Conservation (phyloP, 2,113 vertebrate genomes). For the Xyliphius kryptos region DNA sequence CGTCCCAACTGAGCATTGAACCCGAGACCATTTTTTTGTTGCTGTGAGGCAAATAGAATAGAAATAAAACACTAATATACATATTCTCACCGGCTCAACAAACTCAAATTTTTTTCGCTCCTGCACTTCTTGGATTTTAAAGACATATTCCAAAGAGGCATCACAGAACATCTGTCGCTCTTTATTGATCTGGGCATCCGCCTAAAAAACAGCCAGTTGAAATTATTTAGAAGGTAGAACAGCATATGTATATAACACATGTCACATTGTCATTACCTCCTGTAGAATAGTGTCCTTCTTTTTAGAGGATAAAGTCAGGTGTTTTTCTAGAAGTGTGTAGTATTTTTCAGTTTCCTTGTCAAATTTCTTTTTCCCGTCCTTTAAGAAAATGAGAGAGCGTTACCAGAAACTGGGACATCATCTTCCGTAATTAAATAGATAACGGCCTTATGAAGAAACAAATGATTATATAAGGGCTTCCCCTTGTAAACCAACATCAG, state of each 20-base stretch:
- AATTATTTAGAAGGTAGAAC: neutral
- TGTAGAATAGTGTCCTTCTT: constrained; percentile 94
- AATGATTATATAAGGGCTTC: constrained; percentile 31
- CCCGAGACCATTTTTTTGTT: no score
- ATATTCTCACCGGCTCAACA: constrained; percentile 85
- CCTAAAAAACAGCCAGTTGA: constrained; percentile 61
- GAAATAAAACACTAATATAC: neutral
- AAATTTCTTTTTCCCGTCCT: constrained; percentile 99
- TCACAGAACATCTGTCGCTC: constrained; percentile 95
- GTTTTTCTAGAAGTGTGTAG: constrained; percentile 92
- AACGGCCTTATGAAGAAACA: constrained; percentile 29
- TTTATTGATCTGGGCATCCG: constrained; percentile 86
- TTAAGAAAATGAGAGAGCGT: constrained; percentile 42
- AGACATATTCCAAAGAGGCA: constrained; percentile 92
- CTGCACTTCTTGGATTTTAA: constrained; percentile 98
- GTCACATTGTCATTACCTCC: constrained; percentile 69
- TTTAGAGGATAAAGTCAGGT: constrained; percentile 91
- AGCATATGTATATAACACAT: neutral
- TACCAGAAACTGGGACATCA: constrained; percentile 36
- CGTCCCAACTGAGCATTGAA: no score
- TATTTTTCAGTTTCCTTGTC: constrained; percentile 98
- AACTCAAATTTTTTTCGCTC: constrained; percentile 99
- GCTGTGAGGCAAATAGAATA: no score
- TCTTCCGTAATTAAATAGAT: constrained; percentile 41
- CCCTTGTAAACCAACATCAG: constrained; percentile 40